phyloP scores from a whole-genome alignment of 1,140 invertebrate species.

The Thereuonema tuberculata region DNA sequence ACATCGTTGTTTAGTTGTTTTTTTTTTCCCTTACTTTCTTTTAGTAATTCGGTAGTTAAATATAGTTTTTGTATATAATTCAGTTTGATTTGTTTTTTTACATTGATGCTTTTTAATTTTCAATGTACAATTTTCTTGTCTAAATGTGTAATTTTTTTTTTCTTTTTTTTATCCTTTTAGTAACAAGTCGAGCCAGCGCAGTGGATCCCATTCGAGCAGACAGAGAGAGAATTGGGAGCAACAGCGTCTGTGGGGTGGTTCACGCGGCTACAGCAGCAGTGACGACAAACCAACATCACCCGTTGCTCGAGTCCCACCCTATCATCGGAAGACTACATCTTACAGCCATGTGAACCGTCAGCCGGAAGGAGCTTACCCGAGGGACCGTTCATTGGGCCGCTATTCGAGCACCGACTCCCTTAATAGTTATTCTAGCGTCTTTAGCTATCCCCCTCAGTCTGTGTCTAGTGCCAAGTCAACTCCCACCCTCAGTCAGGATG shows the following conservation, averaged over 20 bases:
- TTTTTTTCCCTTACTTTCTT: no score
- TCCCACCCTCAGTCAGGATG: constrained; percentile 5
- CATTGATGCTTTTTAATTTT: no score
- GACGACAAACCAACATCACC: not conserved
- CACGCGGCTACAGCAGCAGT: not conserved
- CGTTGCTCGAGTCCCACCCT: not conserved
- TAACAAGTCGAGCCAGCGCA: not conserved
- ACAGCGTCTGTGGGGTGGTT: not conserved
- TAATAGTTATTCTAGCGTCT: not conserved
- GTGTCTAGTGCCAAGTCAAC: constrained; percentile 11
- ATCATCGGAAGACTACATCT: not conserved
- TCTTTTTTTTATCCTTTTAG: not conserved
- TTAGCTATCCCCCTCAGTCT: not conserved
- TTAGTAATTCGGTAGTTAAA: no score
- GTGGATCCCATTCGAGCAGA: not conserved
- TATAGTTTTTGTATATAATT: no score
- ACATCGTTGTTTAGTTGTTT: no score
- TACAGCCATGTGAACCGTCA: not conserved
- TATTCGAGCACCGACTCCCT: constrained; percentile 7
- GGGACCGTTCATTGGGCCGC: not conserved
- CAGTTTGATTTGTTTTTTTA: no score
- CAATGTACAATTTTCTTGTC: no score
- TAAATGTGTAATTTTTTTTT: not conserved
- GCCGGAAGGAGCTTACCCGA: not conserved
- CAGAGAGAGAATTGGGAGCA: not conserved